phyloP scores from a whole-genome alignment of 2,888 invertebrate species.

The Hyposoter dolosus region DNA sequence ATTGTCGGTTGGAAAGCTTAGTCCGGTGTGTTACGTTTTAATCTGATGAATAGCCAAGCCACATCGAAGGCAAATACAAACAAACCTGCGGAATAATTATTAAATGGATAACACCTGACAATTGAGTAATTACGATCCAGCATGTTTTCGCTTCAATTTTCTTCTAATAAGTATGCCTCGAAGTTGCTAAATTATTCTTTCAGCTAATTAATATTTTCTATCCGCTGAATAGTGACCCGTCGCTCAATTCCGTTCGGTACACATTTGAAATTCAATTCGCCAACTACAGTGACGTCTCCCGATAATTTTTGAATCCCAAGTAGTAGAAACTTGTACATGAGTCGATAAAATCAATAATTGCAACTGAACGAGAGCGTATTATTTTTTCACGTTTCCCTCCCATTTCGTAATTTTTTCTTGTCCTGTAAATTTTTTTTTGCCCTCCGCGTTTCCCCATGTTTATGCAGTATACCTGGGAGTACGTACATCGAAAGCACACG shows the following conservation, averaged over 20 bases:
- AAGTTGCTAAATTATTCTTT: neutral
- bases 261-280: neutral
- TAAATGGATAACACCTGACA: neutral
- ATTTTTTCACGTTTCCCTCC: neutral
- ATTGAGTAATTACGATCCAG: neutral
- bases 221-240: neutral
- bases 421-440: neutral
- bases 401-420: neutral
- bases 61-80: neutral
- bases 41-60: slow-evolving; percentile 10
- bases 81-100: neutral
- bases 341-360: neutral
- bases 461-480: slow-evolving; percentile 30
- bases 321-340: neutral
- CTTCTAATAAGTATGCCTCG: neutral
- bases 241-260: neutral
- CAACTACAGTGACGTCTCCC: neutral
- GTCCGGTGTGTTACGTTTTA: neutral
- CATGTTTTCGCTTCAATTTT: neutral
- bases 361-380: neutral
- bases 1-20: slow-evolving; percentile 15
- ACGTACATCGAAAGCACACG: slow-evolving; percentile 24
- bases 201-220: neutral
- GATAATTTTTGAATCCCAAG: neutral
- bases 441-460: slow-evolving; percentile 24